A percentile compares a stretch with the other conserved stretches of the same genome.
phyloP scores from a whole-genome alignment of 2,888 invertebrate species.

The Ichneumon xanthorius region DNA sequence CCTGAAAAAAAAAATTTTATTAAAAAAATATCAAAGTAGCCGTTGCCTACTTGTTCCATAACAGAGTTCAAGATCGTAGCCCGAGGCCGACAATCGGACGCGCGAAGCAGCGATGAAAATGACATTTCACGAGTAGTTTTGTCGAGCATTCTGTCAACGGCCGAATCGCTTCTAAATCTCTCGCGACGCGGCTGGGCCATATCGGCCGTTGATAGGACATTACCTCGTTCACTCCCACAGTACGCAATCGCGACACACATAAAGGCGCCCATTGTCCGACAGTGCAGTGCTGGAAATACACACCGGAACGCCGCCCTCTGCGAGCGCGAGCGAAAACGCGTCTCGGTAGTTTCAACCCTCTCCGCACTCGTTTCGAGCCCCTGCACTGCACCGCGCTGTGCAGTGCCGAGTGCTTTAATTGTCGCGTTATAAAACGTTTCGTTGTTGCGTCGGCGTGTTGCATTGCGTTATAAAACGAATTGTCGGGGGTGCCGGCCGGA shows the following conservation, averaged over 20 bases:
- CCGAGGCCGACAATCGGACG: too few species aligned
- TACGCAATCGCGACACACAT: slow-evolving; percentile 4
- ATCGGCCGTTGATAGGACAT: not conserved
- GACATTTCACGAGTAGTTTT: too few species aligned
- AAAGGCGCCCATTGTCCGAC: slow-evolving; percentile 1
- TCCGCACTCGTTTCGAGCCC: slow-evolving; percentile 21
- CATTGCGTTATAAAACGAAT: slow-evolving; percentile 75
- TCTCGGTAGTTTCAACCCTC: not conserved
- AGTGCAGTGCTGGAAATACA: not conserved
- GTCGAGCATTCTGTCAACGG: not conserved
- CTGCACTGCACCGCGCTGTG: slow-evolving; percentile 3
- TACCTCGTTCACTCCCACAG: not conserved
- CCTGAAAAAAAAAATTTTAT: too few species aligned
- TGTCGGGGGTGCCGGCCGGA: slow-evolving; percentile 66
- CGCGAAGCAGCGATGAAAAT: too few species aligned
- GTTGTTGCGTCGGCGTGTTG: slow-evolving; percentile 61
- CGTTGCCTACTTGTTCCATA: too few species aligned
- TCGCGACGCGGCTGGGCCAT: not conserved
- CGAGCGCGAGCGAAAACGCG: not conserved
- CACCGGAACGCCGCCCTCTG: not conserved
- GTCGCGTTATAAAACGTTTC: slow-evolving; percentile 71
- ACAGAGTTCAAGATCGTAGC: too few species aligned
- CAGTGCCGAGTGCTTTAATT: slow-evolving; percentile 60
- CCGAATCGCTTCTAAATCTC: not conserved
- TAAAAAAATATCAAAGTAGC: too few species aligned